A percentile compares a stretch with the other conserved stretches of the same genome.
phyloP scores from a whole-genome alignment of 2,888 invertebrate genomes.

The Clostera curtula region DNA sequence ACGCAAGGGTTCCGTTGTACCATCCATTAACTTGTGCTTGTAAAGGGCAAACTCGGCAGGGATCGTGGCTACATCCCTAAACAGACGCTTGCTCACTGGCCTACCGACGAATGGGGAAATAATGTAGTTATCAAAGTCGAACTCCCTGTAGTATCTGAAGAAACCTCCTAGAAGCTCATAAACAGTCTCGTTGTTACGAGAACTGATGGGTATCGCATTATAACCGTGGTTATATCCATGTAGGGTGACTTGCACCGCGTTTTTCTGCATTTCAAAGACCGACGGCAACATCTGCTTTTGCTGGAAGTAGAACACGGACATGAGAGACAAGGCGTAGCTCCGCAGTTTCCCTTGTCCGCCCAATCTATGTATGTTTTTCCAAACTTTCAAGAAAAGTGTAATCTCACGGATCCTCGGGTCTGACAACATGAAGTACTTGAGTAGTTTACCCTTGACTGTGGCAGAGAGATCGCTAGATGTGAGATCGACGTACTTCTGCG shows the following conservation, averaged over 20 bases:
- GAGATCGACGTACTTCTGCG: constrained; percentile 6
- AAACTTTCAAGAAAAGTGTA: constrained; percentile 3
- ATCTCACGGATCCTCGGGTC: background rate
- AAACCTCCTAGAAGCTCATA: constrained; percentile 17
- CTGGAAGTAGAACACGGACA: constrained; percentile 1
- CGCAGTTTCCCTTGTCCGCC: constrained; percentile 1
- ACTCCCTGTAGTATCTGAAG: constrained; percentile 19
- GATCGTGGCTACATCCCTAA: constrained; percentile 4
- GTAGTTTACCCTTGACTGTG: constrained; percentile 1
- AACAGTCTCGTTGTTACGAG: constrained; percentile 2
- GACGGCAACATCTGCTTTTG: constrained; percentile 5
- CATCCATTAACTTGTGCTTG: constrained; percentile 4
- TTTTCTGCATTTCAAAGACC: constrained; percentile 1
- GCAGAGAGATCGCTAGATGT: constrained; percentile 2
- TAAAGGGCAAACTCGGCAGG: constrained; percentile 9
- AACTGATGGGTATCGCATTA: background rate
- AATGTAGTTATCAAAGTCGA: constrained; percentile 14
- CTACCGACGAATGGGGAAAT: constrained; percentile 23
- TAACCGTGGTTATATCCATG: constrained; percentile 5
- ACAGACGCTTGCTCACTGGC: constrained; percentile 5
- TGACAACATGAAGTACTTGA: constrained; percentile 1
- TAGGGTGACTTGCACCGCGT: background rate
- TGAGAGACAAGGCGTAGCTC: constrained; percentile 1
- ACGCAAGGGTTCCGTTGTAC: constrained; percentile 1
- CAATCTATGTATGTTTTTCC: constrained; percentile 5